Percentiles rank a stretch among this genome's conserved stretches.
phyloP scores from a whole-genome alignment of 2,888 invertebrate genomes.

The Drosophila percnosoma region DNA sequence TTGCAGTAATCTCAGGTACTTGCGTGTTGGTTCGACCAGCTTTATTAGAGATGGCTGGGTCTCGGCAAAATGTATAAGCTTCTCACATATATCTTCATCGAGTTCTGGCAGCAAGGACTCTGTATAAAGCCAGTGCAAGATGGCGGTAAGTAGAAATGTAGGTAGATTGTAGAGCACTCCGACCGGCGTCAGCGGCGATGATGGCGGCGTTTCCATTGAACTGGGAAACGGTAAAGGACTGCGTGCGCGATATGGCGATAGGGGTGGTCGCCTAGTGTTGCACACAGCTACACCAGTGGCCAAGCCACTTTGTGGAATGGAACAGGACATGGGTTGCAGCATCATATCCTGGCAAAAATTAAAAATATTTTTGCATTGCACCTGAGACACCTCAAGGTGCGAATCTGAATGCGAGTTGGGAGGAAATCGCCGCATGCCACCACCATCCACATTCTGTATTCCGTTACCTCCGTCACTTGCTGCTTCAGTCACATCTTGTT shows the following conservation, averaged over 20 bases:
- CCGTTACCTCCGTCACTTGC: slow-evolving; percentile 6
- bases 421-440: slow-evolving; percentile 66
- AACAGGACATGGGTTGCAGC: slow-evolving; percentile 58
- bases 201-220: slow-evolving; percentile 82
- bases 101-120: slow-evolving; percentile 88
- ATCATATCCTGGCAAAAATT: slow-evolving; percentile 82
- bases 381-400: slow-evolving; percentile 75
- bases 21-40: slow-evolving; percentile 87
- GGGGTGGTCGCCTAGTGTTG: slow-evolving; percentile 77
- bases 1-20: slow-evolving; percentile 87
- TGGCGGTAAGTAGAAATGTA: slow-evolving; percentile 87
- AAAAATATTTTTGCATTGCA: slow-evolving; percentile 80
- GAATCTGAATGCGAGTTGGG: slow-evolving; percentile 82
- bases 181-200: slow-evolving; percentile 84
- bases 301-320: slow-evolving; percentile 30
- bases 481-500: slow-evolving; percentile 1
- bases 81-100: slow-evolving; percentile 87
- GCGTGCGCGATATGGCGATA: slow-evolving; percentile 82
- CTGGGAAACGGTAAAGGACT: slow-evolving; percentile 82
- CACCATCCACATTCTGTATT: slow-evolving; percentile 42
- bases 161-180: slow-evolving; percentile 87
- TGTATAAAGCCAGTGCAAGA: slow-evolving; percentile 88
- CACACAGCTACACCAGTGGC: slow-evolving; percentile 46
- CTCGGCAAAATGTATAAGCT: slow-evolving; percentile 86
- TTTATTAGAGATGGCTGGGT: slow-evolving; percentile 86